Base-by-base conservation (phyloP, 2,113 vertebrate genomes). In the Cricetomys ansorgei region DNA sequence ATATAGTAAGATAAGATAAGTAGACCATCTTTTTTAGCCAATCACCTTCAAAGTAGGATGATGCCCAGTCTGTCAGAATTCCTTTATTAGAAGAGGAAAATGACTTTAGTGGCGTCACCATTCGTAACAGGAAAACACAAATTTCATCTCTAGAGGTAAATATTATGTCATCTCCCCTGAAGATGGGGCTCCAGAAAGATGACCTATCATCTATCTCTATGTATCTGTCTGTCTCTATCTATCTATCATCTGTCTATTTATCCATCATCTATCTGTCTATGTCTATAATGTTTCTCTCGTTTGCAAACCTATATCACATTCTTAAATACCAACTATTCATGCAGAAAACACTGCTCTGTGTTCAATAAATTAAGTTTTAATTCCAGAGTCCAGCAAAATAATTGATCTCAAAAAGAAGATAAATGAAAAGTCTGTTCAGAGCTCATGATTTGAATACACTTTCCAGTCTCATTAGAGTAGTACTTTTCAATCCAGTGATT, bases 351-450 rank as follows among this genome's bases (percentile, higher is more conserved):
- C 55, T 65, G 31, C 85, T 94, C 62, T 65, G 40, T 90, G 92
- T 93, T 96, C 91, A 97, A 88, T 97, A 96, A 97, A 97, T 97
- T 97, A 96, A 94, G 87, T 34, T 96, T 94, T 96, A 96, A 97
- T 98, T 96, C 79, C 76, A 62, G 40, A 96, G 73, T 89, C 90
- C 77, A 96, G 73, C 92, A 91, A 95, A 95, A 96, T 96, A 96
- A 96, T 96, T 97, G 96, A 97, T 91, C 92, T 97, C 81, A 93
- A 89, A 97, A 95, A 91, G 85, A 96, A 97, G 95, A 96, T 80
- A 95, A 97, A 97, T 97, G 84, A 95, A 94, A 94, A 95, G 65
- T 25, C 73, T 91, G n/a, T 87, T 34, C 73, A 81, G 69, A 91
- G 62, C 85, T 97, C 95, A 83, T 91, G 94, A 97, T 96, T 83